Conservation (phyloP, 64 coral and sea anemone species). For the Catalaphyllia jardinei region DNA sequence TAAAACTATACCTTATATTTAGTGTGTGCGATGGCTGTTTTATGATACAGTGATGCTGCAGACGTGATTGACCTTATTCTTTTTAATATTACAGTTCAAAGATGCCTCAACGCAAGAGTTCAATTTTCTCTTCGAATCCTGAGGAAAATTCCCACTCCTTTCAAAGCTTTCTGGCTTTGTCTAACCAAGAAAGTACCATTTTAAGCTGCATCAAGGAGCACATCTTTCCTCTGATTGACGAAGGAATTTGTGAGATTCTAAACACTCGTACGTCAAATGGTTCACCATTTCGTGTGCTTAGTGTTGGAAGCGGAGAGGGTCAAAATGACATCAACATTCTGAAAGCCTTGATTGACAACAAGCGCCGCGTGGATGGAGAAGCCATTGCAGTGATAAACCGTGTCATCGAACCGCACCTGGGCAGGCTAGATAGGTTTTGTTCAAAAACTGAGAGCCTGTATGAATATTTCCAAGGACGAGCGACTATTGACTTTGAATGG, state of each 20-base stretch:
- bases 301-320: slow-evolving; percentile 3
- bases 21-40: too few species aligned
- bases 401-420: neutral
- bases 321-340: neutral
- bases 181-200: neutral
- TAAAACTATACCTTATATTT: too few species aligned
- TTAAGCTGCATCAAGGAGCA: neutral
- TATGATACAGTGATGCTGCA: too few species aligned
- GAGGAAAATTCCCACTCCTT: too few species aligned
- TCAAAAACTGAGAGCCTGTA: neutral
- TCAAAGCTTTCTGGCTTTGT: too few species aligned
- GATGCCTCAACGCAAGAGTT: too few species aligned
- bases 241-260: neutral
- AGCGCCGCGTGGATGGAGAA: neutral
- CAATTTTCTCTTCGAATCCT: too few species aligned
- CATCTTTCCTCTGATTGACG: neutral
- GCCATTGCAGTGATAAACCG: neutral
- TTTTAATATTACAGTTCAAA: too few species aligned
- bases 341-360: neutral
- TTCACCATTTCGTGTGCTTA: neutral
- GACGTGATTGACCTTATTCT: too few species aligned
- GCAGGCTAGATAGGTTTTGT: neutral
- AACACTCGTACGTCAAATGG: neutral
- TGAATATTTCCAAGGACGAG: neutral
- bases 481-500: neutral